A percentile compares a stretch with the other conserved stretches of the same genome.
phyloP scores from a whole-genome alignment of 2,888 invertebrate genomes.

The Brassicogethes aeneus region DNA sequence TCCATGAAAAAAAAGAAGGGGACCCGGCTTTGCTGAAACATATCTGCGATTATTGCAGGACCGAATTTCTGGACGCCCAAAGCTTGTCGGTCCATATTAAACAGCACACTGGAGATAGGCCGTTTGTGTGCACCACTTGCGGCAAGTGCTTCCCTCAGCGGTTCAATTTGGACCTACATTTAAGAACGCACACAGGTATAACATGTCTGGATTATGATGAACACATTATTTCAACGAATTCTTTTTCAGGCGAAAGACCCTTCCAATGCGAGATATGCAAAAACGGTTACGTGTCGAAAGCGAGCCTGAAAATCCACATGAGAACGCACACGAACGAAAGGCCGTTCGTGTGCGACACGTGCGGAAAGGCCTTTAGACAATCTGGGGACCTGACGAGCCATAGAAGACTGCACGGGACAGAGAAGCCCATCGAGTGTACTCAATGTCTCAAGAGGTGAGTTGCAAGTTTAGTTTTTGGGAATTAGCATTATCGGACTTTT shows the following conservation, averaged over 20 bases:
- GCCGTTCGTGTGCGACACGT: slow-evolving; percentile 41
- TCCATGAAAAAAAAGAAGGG: slow-evolving; percentile 41
- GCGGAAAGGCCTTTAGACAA: slow-evolving; percentile 41
- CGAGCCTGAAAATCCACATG: slow-evolving; percentile 42
- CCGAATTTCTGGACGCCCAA: slow-evolving; percentile 37
- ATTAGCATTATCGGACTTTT: not conserved
- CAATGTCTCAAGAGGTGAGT: slow-evolving; percentile 39
- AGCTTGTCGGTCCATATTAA: slow-evolving; percentile 39
- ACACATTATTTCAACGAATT: slow-evolving; percentile 1
- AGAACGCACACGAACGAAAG: slow-evolving; percentile 42
- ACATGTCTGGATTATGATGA: not conserved
- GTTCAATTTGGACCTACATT: slow-evolving; percentile 39
- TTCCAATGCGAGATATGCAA: slow-evolving; percentile 41
- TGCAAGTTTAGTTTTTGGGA: not conserved
- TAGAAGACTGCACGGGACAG: slow-evolving; percentile 40
- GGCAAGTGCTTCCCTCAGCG: slow-evolving; percentile 41
- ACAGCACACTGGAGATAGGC: slow-evolving; percentile 40
- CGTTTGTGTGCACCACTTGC: slow-evolving; percentile 40
- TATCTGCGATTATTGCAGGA: slow-evolving; percentile 41
- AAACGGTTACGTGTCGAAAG: slow-evolving; percentile 41
- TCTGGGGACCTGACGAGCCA: slow-evolving; percentile 41
- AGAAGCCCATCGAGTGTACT: slow-evolving; percentile 41
- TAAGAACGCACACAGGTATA: slow-evolving; percentile 39
- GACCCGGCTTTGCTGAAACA: slow-evolving; percentile 40
- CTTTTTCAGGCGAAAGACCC: slow-evolving; percentile 36